These are phyloP conservation scores for Phortica okadai DNA, from an alignment of 2,888 invertebrate genomes.

Conservation along the genomic window DNA sequence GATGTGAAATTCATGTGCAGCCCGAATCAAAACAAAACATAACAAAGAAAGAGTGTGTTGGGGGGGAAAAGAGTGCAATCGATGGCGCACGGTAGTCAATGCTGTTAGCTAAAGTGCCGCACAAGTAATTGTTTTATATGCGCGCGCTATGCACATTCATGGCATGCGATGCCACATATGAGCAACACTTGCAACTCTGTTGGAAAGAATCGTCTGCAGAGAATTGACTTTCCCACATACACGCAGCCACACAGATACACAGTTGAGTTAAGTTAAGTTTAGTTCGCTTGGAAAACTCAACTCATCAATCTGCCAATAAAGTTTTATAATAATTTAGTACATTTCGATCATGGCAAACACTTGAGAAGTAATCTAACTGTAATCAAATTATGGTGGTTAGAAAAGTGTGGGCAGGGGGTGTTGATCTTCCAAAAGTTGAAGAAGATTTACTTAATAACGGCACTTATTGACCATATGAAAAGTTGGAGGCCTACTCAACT, in stretches of 20 bases:
- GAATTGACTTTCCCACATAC: neutral
- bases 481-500: too few species aligned
- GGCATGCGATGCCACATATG: conserved; percentile 20
- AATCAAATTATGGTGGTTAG: neutral
- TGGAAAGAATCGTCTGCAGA: neutral
- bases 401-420: too few species aligned
- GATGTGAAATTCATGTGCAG: conserved; percentile 51
- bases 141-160: neutral
- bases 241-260: neutral
- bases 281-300: conserved; percentile 43
- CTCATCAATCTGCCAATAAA: conserved; percentile 72
- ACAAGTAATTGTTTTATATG: conserved; percentile 32
- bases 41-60: neutral
- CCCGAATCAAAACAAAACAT: neutral
- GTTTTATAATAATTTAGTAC: conserved; percentile 69
- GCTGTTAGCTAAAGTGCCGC: conserved; percentile 18
- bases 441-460: too few species aligned
- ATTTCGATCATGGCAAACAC: conserved; percentile 68
- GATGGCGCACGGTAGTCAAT: neutral
- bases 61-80: conserved; percentile 23
- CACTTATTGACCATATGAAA: too few species aligned
- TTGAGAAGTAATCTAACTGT: conserved; percentile 36
- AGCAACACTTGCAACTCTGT: neutral
- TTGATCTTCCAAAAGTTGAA: too few species aligned
- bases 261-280: neutral